Percentiles rank a stretch among this genome's conserved stretches.
Conservation (phyloP, 2,888 invertebrate genomes). For the Ischnus inquisitorius region DNA sequence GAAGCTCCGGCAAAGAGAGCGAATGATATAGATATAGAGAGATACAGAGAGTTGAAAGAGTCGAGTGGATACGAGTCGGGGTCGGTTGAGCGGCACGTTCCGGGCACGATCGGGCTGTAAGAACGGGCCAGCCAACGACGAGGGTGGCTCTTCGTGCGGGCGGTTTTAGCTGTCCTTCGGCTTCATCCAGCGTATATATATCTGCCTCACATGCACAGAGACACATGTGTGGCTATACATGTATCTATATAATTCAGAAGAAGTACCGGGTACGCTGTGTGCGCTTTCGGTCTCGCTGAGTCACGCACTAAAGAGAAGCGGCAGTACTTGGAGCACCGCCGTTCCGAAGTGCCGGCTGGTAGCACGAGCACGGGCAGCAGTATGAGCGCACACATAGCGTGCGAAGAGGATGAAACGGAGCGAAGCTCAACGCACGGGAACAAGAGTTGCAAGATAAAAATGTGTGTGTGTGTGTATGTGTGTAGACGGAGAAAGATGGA, state of each 20-base stretch:
- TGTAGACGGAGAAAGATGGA: slow-evolving; percentile 18
- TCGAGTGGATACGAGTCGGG: slow-evolving; percentile 52
- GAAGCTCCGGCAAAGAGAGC: slow-evolving; percentile 10
- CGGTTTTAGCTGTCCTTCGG: slow-evolving; percentile 53
- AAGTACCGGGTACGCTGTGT: slow-evolving; percentile 63
- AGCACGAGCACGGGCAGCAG: slow-evolving; percentile 60
- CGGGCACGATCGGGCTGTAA: slow-evolving; percentile 60
- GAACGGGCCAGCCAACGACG: slow-evolving; percentile 62
- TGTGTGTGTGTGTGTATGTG: slow-evolving; percentile 25
- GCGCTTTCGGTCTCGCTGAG: slow-evolving; percentile 80
- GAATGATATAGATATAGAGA: not conserved
- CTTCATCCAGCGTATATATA: slow-evolving; percentile 26
- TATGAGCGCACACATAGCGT: slow-evolving; percentile 54
- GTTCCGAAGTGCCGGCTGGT: slow-evolving; percentile 64
- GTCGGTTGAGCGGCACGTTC: slow-evolving; percentile 67
- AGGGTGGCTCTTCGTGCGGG: slow-evolving; percentile 69
- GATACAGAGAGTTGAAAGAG: slow-evolving; percentile 50
- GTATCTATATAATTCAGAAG: slow-evolving; percentile 42
- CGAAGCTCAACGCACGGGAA: slow-evolving; percentile 38
- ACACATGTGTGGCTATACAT: slow-evolving; percentile 6
- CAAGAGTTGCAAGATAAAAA: slow-evolving; percentile 35
- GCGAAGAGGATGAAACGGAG: slow-evolving; percentile 45
- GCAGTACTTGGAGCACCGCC: slow-evolving; percentile 56
- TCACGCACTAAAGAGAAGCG: slow-evolving; percentile 79
- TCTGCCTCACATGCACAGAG: not conserved